These are phyloP conservation scores for Leucozona laternaria DNA, from an alignment of 2,888 invertebrate species.

Conservation along the genomic window DNA sequence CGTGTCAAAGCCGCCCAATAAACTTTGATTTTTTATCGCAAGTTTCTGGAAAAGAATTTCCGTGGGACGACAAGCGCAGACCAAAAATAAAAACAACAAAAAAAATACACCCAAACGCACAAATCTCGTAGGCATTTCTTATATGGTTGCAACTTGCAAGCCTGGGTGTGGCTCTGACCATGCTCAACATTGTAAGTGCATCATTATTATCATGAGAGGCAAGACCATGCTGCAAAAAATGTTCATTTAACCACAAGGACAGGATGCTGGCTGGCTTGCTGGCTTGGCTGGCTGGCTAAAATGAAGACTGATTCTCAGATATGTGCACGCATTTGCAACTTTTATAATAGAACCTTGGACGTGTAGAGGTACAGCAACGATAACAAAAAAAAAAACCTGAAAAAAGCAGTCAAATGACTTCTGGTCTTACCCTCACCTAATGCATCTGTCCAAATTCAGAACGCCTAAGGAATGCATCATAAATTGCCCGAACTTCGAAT, in stretches of 20 bases:
- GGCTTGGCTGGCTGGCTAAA: not conserved
- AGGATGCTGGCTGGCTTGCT: slow-evolving; percentile 18
- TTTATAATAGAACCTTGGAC: slow-evolving; percentile 35
- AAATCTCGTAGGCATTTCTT: slow-evolving; percentile 25
- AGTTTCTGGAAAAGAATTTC: slow-evolving; percentile 55
- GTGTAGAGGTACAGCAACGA: not conserved
- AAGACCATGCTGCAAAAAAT: slow-evolving; percentile 11
- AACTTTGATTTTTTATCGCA: slow-evolving; percentile 71
- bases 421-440: slow-evolving; percentile 73
- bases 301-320: not conserved
- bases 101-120: slow-evolving; percentile 22
- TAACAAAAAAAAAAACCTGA: not conserved
- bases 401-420: slow-evolving; percentile 66
- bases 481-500: slow-evolving; percentile 61
- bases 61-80: slow-evolving; percentile 56
- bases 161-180: slow-evolving; percentile 65
- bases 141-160: not conserved
- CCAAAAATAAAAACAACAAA: not conserved
- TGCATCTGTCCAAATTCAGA: slow-evolving; percentile 66
- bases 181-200: slow-evolving; percentile 44
- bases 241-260: slow-evolving; percentile 46
- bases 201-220: slow-evolving; percentile 38
- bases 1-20: slow-evolving; percentile 71
- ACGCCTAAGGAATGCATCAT: slow-evolving; percentile 54
- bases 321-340: slow-evolving; percentile 21